These are phyloP conservation scores for Lithodes maja DNA, from an alignment of 2,888 invertebrate species.

Conservation along the genomic window DNA sequence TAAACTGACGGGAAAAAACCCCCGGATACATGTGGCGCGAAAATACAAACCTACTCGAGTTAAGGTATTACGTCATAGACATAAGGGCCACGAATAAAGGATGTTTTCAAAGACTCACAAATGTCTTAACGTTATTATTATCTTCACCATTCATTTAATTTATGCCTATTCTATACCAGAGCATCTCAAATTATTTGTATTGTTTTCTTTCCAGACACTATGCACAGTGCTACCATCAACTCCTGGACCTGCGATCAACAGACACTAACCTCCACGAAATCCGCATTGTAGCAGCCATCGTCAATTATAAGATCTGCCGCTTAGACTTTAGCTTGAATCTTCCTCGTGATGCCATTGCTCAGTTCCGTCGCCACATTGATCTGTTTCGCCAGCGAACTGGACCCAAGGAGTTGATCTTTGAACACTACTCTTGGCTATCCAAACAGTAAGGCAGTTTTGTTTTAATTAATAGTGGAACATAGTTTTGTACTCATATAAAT, in stretches of 20 bases:
- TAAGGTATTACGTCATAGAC: too few relatives aligned
- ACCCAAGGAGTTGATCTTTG: conserved; percentile 89
- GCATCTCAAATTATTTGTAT: too few relatives aligned
- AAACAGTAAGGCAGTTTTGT: conserved; percentile 95
- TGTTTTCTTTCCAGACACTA: conserved; percentile 76
- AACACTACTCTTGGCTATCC: conserved; percentile 96
- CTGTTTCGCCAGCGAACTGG: conserved; percentile 80
- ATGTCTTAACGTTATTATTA: too few relatives aligned
- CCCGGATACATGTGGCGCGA: too few relatives aligned
- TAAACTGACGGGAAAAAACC: too few relatives aligned
- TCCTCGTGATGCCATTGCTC: conserved; percentile 95
- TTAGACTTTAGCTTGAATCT: conserved; percentile 91
- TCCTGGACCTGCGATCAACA: conserved; percentile 90
- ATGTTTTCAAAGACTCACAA: too few relatives aligned
- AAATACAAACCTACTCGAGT: too few relatives aligned
- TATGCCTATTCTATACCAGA: too few relatives aligned
- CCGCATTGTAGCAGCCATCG: conserved; percentile 93
- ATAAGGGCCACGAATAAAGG: too few relatives aligned
- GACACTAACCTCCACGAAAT: conserved; percentile 95
- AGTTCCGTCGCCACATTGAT: conserved; percentile 89
- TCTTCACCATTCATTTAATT: too few relatives aligned
- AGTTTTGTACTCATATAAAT: too few relatives aligned
- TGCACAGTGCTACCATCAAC: conserved; percentile 89
- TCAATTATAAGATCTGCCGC: conserved; percentile 96
- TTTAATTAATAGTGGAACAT: too few relatives aligned